These are phyloP conservation scores for Stichodactyla mertensii DNA, from an alignment of 64 coral and sea anemone genomes.

Conservation along the genomic window DNA sequence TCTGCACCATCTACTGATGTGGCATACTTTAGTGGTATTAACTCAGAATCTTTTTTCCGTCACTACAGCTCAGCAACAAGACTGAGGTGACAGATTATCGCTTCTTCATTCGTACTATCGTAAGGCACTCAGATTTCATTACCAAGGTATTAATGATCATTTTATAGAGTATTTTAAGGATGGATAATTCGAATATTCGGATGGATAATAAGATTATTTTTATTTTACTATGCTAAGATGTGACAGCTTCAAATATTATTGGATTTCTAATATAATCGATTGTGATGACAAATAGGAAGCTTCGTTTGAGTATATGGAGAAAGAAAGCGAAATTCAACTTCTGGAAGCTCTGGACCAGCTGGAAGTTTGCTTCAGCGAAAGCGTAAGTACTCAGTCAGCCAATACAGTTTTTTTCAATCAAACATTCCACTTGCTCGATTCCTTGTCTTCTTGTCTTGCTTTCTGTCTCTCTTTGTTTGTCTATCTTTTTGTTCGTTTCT, in stretches of 20 bases:
- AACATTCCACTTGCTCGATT: background rate
- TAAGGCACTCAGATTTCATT: slow-evolving; percentile 89
- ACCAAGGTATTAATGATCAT: slow-evolving; percentile 51
- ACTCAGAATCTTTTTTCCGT: background rate
- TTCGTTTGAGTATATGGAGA: slow-evolving; percentile 99
- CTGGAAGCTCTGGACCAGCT: slow-evolving; percentile 89
- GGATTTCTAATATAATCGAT: background rate
- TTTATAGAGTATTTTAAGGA: background rate
- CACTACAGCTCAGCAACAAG: slow-evolving; percentile 55
- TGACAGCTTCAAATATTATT: too few species aligned
- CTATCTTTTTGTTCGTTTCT: background rate
- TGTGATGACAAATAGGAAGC: slow-evolving; percentile 51
- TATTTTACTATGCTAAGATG: too few species aligned
- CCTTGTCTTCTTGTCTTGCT: background rate
- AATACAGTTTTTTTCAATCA: too few species aligned
- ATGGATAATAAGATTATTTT: too few species aligned
- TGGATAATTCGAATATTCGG: too few species aligned
- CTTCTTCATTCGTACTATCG: slow-evolving; percentile 94
- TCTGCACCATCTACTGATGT: background rate
- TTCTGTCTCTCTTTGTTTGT: background rate
- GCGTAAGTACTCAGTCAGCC: slow-evolving; percentile 33
- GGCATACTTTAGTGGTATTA: background rate
- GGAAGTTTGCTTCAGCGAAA: slow-evolving; percentile 75
- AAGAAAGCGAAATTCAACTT: slow-evolving; percentile 94
- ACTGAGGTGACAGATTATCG: slow-evolving; percentile 91